These are phyloP conservation scores for Spilosoma lubricipeda DNA, from an alignment of 2,888 invertebrate species.

Conservation along the genomic window DNA sequence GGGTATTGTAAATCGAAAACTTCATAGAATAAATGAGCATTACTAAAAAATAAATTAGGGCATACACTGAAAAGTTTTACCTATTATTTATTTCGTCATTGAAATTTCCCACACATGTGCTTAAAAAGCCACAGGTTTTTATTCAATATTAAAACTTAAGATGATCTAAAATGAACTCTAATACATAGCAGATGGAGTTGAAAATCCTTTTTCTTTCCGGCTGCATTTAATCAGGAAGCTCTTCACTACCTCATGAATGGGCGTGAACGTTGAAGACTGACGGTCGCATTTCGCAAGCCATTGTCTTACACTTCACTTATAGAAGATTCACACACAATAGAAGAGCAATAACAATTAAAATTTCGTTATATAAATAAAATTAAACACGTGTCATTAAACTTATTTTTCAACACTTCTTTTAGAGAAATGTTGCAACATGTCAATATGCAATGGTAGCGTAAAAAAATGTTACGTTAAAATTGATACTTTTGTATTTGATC, in stretches of 20 bases:
- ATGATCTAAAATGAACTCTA: slow-evolving; percentile 4
- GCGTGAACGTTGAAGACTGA: slow-evolving; percentile 20
- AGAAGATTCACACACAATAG: slow-evolving; percentile 28
- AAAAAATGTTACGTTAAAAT: not conserved
- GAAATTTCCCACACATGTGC: not conserved
- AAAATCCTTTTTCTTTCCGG: slow-evolving; percentile 15
- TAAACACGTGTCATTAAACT: not conserved
- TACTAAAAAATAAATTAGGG: not conserved
- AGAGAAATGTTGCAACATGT: not conserved
- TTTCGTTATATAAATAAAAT: slow-evolving; percentile 29
- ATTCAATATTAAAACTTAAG: not conserved
- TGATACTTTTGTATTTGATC: not conserved
- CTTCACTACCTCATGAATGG: slow-evolving; percentile 24
- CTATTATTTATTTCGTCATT: not conserved
- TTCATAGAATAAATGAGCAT: not conserved
- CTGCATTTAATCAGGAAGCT: slow-evolving; percentile 30
- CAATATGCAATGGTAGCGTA: not conserved
- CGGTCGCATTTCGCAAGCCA: slow-evolving; percentile 40
- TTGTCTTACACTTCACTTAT: slow-evolving; percentile 33
- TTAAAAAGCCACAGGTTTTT: not conserved
- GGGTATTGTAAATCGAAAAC: not conserved
- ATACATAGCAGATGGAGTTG: not conserved
- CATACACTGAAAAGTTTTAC: not conserved
- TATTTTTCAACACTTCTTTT: not conserved
- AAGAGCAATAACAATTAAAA: slow-evolving; percentile 29